These are phyloP conservation scores for Nemotelus nigrinus DNA, from an alignment of 2,888 invertebrate genomes.

Conservation along the genomic window DNA sequence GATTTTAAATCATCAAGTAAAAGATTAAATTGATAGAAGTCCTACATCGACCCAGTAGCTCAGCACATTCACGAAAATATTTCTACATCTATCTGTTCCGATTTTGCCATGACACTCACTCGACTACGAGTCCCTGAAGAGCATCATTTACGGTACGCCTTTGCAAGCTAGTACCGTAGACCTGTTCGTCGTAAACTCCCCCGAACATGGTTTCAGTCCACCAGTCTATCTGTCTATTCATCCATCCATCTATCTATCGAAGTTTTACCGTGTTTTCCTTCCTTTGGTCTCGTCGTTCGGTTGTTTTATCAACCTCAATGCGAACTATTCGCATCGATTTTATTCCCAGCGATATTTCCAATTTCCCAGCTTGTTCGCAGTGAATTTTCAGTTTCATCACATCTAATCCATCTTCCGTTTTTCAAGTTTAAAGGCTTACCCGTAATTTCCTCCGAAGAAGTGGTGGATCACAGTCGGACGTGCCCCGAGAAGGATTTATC, in stretches of 20 bases:
- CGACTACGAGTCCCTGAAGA: too few species aligned
- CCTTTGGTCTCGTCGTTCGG: neutral
- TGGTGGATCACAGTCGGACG: constrained; percentile 24
- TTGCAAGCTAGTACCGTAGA: too few species aligned
- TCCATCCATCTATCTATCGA: neutral
- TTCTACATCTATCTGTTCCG: too few species aligned
- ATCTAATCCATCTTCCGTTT: constrained; percentile 40
- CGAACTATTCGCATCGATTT: constrained; percentile 27
- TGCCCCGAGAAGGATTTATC: constrained; percentile 34
- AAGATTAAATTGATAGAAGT: too few species aligned
- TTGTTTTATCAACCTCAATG: constrained; percentile 4
- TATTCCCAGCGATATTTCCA: constrained; percentile 28
- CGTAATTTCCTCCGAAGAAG: constrained; percentile 31
- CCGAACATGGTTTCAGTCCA: too few species aligned
- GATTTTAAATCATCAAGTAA: too few species aligned
- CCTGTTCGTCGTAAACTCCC: too few species aligned
- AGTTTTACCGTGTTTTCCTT: constrained; percentile 8
- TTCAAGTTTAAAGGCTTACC: constrained; percentile 34
- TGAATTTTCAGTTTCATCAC: constrained; percentile 39
- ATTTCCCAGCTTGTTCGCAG: constrained; percentile 34
- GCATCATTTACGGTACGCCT: too few species aligned
- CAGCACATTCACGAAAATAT: too few species aligned
- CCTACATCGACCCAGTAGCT: too few species aligned
- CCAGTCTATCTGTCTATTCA: too few species aligned
- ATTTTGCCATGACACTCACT: too few species aligned